These are phyloP conservation scores for Drosophila serrata DNA, from an alignment of 1,140 invertebrate genomes.

Conservation along the genomic window DNA sequence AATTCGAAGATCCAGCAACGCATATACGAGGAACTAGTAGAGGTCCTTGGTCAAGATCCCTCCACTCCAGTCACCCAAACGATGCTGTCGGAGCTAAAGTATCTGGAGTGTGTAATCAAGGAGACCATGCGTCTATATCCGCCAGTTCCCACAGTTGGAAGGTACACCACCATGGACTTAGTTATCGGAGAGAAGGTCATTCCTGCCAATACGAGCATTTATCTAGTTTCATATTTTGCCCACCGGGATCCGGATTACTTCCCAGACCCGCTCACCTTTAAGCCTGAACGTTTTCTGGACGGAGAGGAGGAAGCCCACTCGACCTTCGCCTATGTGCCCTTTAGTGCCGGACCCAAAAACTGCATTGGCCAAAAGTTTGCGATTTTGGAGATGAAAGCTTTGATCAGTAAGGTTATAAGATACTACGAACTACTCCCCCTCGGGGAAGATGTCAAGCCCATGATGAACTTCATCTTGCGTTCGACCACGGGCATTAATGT, in stretches of 20 bases:
- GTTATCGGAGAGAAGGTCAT: slow-evolving; percentile 51
- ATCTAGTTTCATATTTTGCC: slow-evolving; percentile 79
- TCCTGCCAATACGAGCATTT: slow-evolving; percentile 64
- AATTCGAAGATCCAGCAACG: slow-evolving; percentile 85
- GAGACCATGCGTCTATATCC: slow-evolving; percentile 86
- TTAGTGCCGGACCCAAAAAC: slow-evolving; percentile 88
- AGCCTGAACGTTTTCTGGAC: slow-evolving; percentile 89
- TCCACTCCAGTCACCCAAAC: slow-evolving; percentile 73
- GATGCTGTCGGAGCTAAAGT: slow-evolving; percentile 86
- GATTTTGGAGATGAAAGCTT: slow-evolving; percentile 90
- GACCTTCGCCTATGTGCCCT: slow-evolving; percentile 87
- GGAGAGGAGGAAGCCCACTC: slow-evolving; percentile 59
- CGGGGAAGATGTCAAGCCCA: slow-evolving; percentile 53
- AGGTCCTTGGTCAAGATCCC: slow-evolving; percentile 86
- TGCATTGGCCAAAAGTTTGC: slow-evolving; percentile 93
- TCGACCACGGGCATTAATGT: slow-evolving; percentile 56
- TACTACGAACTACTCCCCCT: slow-evolving; percentile 86
- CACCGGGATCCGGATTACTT: slow-evolving; percentile 64
- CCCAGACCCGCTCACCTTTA: slow-evolving; percentile 85
- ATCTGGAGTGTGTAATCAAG: slow-evolving; percentile 87
- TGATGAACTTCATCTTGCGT: slow-evolving; percentile 70
- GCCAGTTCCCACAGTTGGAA: slow-evolving; percentile 86
- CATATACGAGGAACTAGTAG: slow-evolving; percentile 87
- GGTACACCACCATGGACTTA: slow-evolving; percentile 84
- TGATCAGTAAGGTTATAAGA: slow-evolving; percentile 88